A percentile compares a stretch with the other conserved stretches of the same genome.
Evolutionary conservation across 2,797 vertebrate genomes (phyloP).

Genomic region (Eulemur albifrons): DNA sequence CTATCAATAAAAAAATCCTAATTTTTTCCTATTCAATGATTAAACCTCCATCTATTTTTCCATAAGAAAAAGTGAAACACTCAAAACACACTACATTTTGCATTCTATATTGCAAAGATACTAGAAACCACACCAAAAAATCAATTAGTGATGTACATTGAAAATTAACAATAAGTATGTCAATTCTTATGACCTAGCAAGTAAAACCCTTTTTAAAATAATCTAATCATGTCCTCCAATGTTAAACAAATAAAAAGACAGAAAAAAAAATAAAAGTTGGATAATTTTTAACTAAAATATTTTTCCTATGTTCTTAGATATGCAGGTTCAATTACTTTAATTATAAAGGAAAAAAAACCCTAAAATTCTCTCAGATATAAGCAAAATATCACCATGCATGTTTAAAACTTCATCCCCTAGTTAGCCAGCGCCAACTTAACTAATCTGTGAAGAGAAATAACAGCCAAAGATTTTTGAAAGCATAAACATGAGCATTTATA

Average conservation of each 20-base stretch:
- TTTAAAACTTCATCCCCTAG: background rate
- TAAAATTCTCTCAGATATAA: slow-evolving; percentile 24
- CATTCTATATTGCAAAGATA: background rate
- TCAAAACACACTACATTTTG: background rate
- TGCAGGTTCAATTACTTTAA: slow-evolving; percentile 2
- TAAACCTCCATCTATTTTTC: background rate
- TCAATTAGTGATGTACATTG: background rate
- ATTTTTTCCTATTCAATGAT: background rate
- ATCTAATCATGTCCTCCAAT: slow-evolving; percentile 22
- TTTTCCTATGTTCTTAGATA: slow-evolving; percentile 6
- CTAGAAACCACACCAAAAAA: slow-evolving; percentile 26
- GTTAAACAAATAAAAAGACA: background rate
- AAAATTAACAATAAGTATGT: slow-evolving; percentile 9
- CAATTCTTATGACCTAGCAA: background rate
- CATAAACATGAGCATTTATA: background rate
- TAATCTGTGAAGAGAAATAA: background rate
- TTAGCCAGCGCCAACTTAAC: background rate
- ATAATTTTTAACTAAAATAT: background rate
- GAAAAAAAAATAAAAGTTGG: background rate
- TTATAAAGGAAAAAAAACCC: background rate
- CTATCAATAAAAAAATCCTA: background rate
- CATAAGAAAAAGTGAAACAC: slow-evolving; percentile 27
- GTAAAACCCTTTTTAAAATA: slow-evolving; percentile 48
- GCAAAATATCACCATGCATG: background rate
- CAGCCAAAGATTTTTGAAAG: background rate